phyloP scores from a whole-genome alignment of 2,113 vertebrate species.

The Alethe diademata region DNA sequence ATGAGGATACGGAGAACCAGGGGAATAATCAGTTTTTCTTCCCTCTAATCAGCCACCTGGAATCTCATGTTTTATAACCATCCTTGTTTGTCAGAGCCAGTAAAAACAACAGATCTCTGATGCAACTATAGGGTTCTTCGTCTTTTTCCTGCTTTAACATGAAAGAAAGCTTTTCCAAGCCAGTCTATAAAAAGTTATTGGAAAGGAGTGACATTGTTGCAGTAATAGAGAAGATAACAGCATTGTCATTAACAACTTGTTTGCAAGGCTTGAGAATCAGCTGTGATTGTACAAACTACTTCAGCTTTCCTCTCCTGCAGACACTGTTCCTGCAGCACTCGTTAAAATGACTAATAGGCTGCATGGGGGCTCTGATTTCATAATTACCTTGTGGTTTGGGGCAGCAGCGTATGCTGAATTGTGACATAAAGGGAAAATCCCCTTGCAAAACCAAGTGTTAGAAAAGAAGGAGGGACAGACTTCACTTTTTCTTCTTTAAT shows the following conservation, averaged over 20 bases:
- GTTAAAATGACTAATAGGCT: background rate
- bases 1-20: background rate
- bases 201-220: background rate
- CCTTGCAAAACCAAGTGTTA: background rate
- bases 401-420: background rate
- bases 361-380: background rate
- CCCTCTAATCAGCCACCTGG: background rate
- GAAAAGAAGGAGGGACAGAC: background rate
- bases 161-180: background rate
- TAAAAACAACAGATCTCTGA: background rate
- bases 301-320: background rate
- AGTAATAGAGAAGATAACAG: background rate
- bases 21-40: background rate
- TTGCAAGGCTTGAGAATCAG: background rate
- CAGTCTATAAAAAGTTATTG: background rate
- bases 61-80: background rate
- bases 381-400: background rate
- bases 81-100: background rate
- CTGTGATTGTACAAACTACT: background rate
- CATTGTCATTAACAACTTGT: background rate
- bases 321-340: background rate
- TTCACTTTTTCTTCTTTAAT: background rate
- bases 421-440: background rate
- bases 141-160: background rate
- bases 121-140: background rate